Conservation (phyloP, 2,113 vertebrate species). For the Pomatostomus ruficeps region DNA sequence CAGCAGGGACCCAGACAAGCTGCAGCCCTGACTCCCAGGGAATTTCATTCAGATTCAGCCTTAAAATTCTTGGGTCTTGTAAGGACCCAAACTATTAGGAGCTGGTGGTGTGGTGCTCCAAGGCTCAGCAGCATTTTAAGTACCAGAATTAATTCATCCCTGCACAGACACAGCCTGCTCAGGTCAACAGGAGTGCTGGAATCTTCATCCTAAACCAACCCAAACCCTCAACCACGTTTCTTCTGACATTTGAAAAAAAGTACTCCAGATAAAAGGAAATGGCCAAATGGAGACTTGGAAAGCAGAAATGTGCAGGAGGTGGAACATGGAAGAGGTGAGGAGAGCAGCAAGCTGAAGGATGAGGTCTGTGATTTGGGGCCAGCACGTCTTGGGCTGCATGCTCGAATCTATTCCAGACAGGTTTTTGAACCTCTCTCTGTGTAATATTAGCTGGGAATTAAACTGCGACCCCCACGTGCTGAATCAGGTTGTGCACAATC, state of each 20-base stretch:
- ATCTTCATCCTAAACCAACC: not conserved
- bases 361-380: not conserved
- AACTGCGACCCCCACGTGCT: not conserved
- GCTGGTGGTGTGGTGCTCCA: not conserved
- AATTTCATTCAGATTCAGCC: not conserved
- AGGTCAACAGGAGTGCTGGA: not conserved
- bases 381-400: not conserved
- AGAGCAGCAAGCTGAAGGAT: not conserved
- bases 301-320: not conserved
- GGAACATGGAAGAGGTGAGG: rapidly evolving
- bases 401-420: not conserved
- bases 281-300: not conserved
- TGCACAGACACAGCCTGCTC: not conserved
- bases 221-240: not conserved
- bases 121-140: rapidly evolving
- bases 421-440: not conserved
- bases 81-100: not conserved
- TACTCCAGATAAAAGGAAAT: not conserved
- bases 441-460: not conserved
- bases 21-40: not conserved
- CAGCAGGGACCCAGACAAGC: not conserved
- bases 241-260: not conserved
- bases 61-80: not conserved
- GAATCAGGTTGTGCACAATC: not conserved
- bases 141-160: not conserved